These are phyloP conservation scores for Alaudala cheleensis DNA, from an alignment of 2,113 vertebrate genomes.

Conservation along the genomic window DNA sequence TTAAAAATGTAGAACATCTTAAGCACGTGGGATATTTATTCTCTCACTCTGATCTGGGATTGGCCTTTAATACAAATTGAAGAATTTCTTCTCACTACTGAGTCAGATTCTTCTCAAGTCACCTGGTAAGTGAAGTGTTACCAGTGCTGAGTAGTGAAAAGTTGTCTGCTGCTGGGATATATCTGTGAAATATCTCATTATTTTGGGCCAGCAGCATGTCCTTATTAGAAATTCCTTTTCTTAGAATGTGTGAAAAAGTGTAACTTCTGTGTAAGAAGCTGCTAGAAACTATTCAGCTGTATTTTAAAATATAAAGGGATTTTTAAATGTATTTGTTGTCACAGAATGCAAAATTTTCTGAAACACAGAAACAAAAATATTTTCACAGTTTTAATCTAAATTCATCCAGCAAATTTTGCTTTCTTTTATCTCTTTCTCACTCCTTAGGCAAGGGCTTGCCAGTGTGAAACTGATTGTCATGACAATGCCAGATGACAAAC, in stretches of 20 bases:
- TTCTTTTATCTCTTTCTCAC: not conserved
- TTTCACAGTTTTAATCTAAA: not conserved
- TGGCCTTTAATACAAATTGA: constrained; percentile 82
- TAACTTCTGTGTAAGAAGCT: not conserved
- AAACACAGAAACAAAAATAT: not conserved
- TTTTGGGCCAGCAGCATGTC: not conserved
- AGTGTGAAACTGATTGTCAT: constrained; percentile 87
- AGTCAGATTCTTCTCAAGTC: constrained; percentile 81
- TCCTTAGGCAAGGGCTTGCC: constrained; percentile 81
- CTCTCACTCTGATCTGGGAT: constrained; percentile 82
- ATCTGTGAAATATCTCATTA: not conserved
- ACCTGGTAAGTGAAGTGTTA: constrained; percentile 64
- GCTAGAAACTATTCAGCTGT: not conserved
- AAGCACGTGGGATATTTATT: constrained; percentile 86
- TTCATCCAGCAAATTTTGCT: not conserved
- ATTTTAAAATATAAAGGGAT: not conserved
- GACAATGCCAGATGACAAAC: constrained; percentile 71
- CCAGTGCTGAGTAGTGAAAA: not conserved
- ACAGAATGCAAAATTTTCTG: not conserved
- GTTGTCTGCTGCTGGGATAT: not conserved
- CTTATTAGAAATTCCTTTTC: not conserved
- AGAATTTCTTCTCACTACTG: constrained; percentile 89
- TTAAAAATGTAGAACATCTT: constrained; percentile 89
- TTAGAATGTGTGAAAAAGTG: not conserved
- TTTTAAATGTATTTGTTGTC: not conserved